Evolutionary conservation across 2,888 invertebrate species (phyloP).

Genomic region (Caenorhabditis sp.): DNA sequence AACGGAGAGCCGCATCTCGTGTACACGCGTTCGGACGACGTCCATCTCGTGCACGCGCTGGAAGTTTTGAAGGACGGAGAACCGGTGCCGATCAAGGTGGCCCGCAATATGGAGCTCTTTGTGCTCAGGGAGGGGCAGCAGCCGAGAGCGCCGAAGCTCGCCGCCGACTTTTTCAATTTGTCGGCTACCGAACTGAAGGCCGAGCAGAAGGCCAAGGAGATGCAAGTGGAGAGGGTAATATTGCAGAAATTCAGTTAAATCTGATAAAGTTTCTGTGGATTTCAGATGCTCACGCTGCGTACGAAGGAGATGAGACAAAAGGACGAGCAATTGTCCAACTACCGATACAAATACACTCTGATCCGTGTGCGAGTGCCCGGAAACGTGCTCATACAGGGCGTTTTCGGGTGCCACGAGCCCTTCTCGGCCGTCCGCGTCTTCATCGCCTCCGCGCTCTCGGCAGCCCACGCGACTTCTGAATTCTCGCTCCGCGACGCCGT

Average conservation of each 20-base stretch:
- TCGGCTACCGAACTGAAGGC: slow-evolving; percentile 86
- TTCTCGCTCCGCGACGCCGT: slow-evolving; percentile 67
- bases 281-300: slow-evolving; percentile 85
- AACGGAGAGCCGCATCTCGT: slow-evolving; percentile 77
- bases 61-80: slow-evolving; percentile 53
- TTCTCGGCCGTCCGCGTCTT: slow-evolving; percentile 67
- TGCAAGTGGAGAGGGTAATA: slow-evolving; percentile 66
- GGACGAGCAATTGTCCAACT: slow-evolving; percentile 87
- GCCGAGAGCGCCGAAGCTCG: slow-evolving; percentile 83
- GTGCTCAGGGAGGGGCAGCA: slow-evolving; percentile 62
- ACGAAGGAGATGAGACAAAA: slow-evolving; percentile 96
- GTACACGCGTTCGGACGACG: slow-evolving; percentile 66
- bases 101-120: slow-evolving; percentile 85
- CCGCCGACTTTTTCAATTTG: slow-evolving; percentile 89
- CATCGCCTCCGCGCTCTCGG: slow-evolving; percentile 52
- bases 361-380: slow-evolving; percentile 90
- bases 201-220: slow-evolving; percentile 64
- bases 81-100: slow-evolving; percentile 88
- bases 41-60: slow-evolving; percentile 32
- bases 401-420: slow-evolving; percentile 69
- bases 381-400: slow-evolving; percentile 74
- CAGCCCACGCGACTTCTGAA: slow-evolving; percentile 19
- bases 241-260: neutral
- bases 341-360: slow-evolving; percentile 89
- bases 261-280: neutral